phyloP scores from a whole-genome alignment of 1,140 invertebrate species.

The Aphidius ervi region DNA sequence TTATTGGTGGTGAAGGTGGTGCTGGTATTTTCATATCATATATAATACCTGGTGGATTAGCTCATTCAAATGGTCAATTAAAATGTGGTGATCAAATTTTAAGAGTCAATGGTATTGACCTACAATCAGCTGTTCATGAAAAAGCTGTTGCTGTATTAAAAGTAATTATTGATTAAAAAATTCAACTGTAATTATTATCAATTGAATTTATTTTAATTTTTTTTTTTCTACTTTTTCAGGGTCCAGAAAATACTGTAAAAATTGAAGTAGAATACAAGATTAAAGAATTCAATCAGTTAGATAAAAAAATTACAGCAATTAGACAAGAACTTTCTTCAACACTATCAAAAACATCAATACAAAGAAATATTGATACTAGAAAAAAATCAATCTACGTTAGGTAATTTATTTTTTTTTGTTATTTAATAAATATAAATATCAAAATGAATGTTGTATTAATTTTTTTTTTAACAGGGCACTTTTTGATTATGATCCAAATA shows the following conservation, averaged over 20 bases:
- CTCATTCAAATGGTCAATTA: slow-evolving; percentile 86
- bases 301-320: slow-evolving; percentile 97
- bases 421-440: neutral
- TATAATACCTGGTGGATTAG: slow-evolving; percentile 92
- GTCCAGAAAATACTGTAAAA: slow-evolving; percentile 86
- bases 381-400: slow-evolving; percentile 86
- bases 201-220: slow-evolving; percentile 26
- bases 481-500: slow-evolving; percentile 97
- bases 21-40: slow-evolving; percentile 99
- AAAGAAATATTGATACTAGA: slow-evolving; percentile 60
- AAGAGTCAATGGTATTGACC: slow-evolving; percentile 85
- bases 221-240: slow-evolving; percentile 51
- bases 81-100: slow-evolving; percentile 89
- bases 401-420: slow-evolving; percentile 43
- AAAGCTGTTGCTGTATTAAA: slow-evolving; percentile 94
- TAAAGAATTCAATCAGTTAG: slow-evolving; percentile 97
- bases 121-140: slow-evolving; percentile 90
- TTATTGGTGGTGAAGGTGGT: slow-evolving; percentile 97
- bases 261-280: slow-evolving; percentile 91
- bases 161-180: slow-evolving; percentile 49
- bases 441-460: neutral
- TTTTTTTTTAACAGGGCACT: slow-evolving; percentile 67
- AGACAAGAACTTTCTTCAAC: slow-evolving; percentile 75
- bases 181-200: slow-evolving; percentile 15
- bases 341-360: slow-evolving; percentile 18